phyloP scores from a whole-genome alignment of 2,113 vertebrate genomes.

The Cephalopholis sonnerati region DNA sequence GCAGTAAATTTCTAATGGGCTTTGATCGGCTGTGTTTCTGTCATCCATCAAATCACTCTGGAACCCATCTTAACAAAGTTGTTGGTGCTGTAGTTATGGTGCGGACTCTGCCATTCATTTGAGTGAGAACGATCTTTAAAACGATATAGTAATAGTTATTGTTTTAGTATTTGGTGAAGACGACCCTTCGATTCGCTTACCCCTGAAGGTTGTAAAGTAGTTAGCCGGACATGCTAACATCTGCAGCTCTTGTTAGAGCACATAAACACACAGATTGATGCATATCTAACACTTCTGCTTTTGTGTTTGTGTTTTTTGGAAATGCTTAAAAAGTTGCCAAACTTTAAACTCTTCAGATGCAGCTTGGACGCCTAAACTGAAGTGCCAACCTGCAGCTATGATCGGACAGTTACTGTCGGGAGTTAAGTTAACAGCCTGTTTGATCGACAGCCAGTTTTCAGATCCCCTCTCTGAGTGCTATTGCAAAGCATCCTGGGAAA shows the following conservation, averaged over 20 bases:
- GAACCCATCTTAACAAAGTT: too few species aligned
- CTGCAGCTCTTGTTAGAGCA: background rate
- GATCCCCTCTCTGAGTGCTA: background rate
- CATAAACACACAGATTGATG: background rate
- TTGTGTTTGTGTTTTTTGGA: background rate
- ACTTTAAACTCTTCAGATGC: background rate
- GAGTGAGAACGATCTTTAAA: too few species aligned
- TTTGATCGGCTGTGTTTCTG: too few species aligned
- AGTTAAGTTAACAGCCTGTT: background rate
- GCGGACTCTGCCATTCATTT: too few species aligned
- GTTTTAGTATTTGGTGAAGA: too few species aligned
- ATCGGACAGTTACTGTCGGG: too few species aligned
- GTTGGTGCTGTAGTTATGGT: too few species aligned
- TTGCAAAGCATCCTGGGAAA: slow-evolving; percentile 56
- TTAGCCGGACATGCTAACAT: background rate
- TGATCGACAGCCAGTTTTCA: background rate
- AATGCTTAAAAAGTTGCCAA: background rate
- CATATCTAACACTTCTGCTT: background rate
- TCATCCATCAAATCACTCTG: too few species aligned
- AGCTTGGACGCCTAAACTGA: too few species aligned
- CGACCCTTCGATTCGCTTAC: background rate
- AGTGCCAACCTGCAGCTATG: too few species aligned
- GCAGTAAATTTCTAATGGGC: too few species aligned
- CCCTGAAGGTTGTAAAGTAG: background rate
- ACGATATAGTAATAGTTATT: too few species aligned